Evolutionary conservation across 2,113 vertebrate species (phyloP), one percentile per base, ranked within the genome.

Genomic region (Urocolius indicus): DNA sequence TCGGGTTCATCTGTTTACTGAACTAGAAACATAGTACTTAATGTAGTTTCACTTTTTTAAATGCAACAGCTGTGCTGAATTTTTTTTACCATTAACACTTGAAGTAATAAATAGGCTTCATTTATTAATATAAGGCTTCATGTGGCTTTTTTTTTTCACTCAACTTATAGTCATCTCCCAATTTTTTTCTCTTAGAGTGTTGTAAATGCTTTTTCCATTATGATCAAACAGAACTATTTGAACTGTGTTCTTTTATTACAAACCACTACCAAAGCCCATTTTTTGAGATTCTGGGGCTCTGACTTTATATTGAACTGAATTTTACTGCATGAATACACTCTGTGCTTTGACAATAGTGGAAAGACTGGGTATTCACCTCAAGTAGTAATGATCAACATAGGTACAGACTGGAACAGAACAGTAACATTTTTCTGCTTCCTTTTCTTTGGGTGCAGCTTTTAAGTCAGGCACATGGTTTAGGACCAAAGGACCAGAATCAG

Each of bases 61-160:
- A 98, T 98, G 97, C 98, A 98, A 98, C 98, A 99, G 98, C 98
- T 99, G 98, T 98, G 98, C 99, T 98, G 98, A 98, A 97, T 96
- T 99, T 99, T 98, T 98, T 99, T 98, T 98, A 98, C 98, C 98
- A 98, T 98, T 98, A 98, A 99, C 98, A 98, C 97, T 99, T 98
- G 98, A 98, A 98, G 97, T 98, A 98, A 98, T 98, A 98, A 98
- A 99, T 98, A 98, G 98, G 98, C 98, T 98, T 98, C 98, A 98
- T 98, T 98, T 98, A 98, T 98, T 98, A 98, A 97, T 97, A 96
- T 97, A 96, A 97, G 29, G 93, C 73, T 97, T 97, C 84, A 63
- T 13, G 65, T 95, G 96, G 76, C 81, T 94, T 90, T 96, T 97
- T 96, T 88, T 90, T 94, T 97, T 57, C 55, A 75, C 82, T 91